Base-by-base conservation (phyloP, 1,140 invertebrate species). In the Pseudoatta argentina region DNA sequence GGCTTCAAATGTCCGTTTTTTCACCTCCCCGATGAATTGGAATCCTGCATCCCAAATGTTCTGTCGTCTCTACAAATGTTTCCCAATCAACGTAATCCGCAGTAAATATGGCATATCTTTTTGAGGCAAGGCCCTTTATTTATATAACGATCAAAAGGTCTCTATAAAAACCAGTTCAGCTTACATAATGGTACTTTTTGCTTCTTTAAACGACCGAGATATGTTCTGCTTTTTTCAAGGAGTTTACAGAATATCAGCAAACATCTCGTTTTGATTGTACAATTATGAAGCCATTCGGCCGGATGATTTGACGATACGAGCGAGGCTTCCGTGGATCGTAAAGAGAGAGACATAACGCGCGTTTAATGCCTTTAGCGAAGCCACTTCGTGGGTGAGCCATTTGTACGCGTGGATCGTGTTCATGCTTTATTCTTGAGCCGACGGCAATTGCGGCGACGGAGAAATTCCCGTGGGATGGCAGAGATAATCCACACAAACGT, bases 381-480 rank as follows among this genome's bases (percentile, higher is more conserved):
- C 39, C 48, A 18, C 79, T 83, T 83, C 79, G 79, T 83, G 79
- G 67, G 79, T 61, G 79, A 83, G 79, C 79, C 39, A 44, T 71
- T 69, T 64, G 48, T 71, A 57, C 79, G 39, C 79, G 79, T 83
- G 79, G 55, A 73, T 83, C 79, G 34, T 44, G 67, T 73, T 73
- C 39, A 39, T 83, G 39, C 69, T 73, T 83, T 73, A 83, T 73
- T 75, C 66, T 75, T 55, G 79, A 61, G 69, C 67, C 55, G 69
- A 27, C 81, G 71, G 34, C 77, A 18, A 44, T 67, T 57, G 53
- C 51, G 53, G 71, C 34, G 34, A 21, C 24, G 63, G 75, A 59
- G 85, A 69, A 86, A 81, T 79, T 67, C 76, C 10, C 64, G 77
- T 34, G 64, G 48, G 64, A 18, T 66, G 78, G 27, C n/a, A 10